These are phyloP conservation scores for Geotrupes spiniger DNA, from an alignment of 2,888 invertebrate genomes.

Conservation along the genomic window DNA sequence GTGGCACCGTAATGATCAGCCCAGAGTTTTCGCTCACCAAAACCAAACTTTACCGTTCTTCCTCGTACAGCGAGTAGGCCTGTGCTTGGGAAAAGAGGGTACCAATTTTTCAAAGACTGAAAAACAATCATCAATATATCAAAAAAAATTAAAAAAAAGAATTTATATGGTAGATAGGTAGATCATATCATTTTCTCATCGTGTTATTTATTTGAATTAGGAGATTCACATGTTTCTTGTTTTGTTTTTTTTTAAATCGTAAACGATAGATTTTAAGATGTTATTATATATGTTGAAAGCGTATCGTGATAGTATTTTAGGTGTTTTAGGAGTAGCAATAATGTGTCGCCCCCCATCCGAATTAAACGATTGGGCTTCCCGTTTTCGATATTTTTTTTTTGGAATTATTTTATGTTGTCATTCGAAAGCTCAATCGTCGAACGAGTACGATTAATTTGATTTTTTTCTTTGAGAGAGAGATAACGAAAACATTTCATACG, in stretches of 20 bases:
- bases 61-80: slow-evolving; percentile 50
- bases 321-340: slow-evolving; percentile 6
- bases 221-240: slow-evolving; percentile 4
- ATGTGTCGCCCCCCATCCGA: not conserved
- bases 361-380: slow-evolving; percentile 1
- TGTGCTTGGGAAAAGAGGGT: not conserved
- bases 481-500: too few relatives aligned
- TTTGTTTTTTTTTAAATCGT: slow-evolving; percentile 6
- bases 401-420: not conserved
- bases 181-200: too few relatives aligned
- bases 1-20: slow-evolving; percentile 86
- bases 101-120: slow-evolving; percentile 13
- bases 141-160: not conserved
- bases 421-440: slow-evolving; percentile 9
- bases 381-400: slow-evolving; percentile 2
- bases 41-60: slow-evolving; percentile 80
- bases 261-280: too few relatives aligned
- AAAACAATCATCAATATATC: slow-evolving; percentile 6
- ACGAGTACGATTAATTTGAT: slow-evolving; percentile 2
- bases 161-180: not conserved
- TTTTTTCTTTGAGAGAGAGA: not conserved
- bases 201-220: too few relatives aligned
- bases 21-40: slow-evolving; percentile 86
- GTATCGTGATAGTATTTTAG: slow-evolving; percentile 7
- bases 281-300: not conserved